Conservation (phyloP, 2,888 invertebrate genomes). For the Platycnemis pennipes region DNA sequence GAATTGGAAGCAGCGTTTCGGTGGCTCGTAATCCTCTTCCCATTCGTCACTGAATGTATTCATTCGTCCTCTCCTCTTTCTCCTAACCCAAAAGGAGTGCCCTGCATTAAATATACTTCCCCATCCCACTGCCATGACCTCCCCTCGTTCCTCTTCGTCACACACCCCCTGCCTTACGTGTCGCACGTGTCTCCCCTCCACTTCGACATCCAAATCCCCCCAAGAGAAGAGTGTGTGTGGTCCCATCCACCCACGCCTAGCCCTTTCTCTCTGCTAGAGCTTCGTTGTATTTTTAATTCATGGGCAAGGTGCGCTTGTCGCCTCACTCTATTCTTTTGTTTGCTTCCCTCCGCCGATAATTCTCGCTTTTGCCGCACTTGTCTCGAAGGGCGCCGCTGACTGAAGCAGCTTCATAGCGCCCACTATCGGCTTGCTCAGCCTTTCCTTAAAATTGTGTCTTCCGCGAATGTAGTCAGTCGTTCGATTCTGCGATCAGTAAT, state of each 20-base stretch:
- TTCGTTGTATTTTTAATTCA: neutral
- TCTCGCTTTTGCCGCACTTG: neutral
- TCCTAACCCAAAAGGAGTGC: neutral
- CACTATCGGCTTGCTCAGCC: too few species aligned
- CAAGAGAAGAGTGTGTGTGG: neutral
- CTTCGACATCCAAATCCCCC: neutral
- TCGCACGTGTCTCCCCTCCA: neutral
- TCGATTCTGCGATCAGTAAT: too few species aligned
- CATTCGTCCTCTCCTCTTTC: neutral
- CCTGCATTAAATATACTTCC: neutral
- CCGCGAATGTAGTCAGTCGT: too few species aligned
- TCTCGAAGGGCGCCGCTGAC: too few species aligned
- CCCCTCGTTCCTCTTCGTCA: neutral
- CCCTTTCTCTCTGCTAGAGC: neutral
- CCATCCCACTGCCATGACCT: neutral
- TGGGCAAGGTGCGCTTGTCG: neutral
- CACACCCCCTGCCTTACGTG: neutral
- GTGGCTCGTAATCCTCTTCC: too few species aligned
- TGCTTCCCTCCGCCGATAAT: neutral
- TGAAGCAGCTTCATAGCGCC: too few species aligned
- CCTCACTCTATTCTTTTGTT: neutral
- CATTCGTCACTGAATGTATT: too few species aligned
- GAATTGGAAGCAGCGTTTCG: too few species aligned
- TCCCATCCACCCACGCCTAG: neutral
- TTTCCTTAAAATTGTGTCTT: too few species aligned